Base-by-base conservation (phyloP, 2,888 invertebrate species). In the Lycophotia porphyrea region DNA sequence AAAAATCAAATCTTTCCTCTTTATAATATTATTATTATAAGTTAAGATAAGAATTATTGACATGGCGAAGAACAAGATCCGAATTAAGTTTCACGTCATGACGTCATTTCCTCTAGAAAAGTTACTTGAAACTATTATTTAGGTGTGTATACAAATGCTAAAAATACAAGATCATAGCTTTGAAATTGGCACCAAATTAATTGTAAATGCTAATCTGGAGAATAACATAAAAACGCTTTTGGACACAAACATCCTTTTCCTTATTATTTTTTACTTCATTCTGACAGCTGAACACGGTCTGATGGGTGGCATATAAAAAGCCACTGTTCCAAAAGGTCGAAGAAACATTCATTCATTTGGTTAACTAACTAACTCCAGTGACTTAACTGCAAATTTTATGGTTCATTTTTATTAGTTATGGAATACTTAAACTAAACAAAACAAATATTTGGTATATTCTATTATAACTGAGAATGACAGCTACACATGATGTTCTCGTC, bases 281-380 rank as follows among this genome's bases (percentile, higher is more conserved):
- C 24, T 15, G 11, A 27, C 7, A 42, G 11, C 9, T 15, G 8
- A 47, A n/a, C 31, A 31, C 31, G 21, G 24, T 18, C 27, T 27
- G 18, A 27, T 63, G 18, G 44, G 13, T 27, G 15, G 21, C 42
- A 42, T 74, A 66, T 52, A 36, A 39, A 68, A 60, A 55, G 5
- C 2, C 24, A 44, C 4, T 58, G 39, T 49, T 31, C n/a, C 60
- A 71, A 80, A 34, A 58, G 31, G 39, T 36, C 67, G 9, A 24
- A n/a, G 61, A 61, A 71, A 64, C 47, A 65, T 69, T 68, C n/a
- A 64, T 47, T 72, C 42, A 47, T 71, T 76, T 70, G n/a, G 15
- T 66, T 44, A 66, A 76, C 55, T 69, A 42, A 63, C 15, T 27
- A 27, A n/a, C 13, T 66, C 67, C 36, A 8, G 49, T 44, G 34